Evolutionary conservation across 2,888 invertebrate genomes (phyloP).

Genomic region (Villa cingulata): DNA sequence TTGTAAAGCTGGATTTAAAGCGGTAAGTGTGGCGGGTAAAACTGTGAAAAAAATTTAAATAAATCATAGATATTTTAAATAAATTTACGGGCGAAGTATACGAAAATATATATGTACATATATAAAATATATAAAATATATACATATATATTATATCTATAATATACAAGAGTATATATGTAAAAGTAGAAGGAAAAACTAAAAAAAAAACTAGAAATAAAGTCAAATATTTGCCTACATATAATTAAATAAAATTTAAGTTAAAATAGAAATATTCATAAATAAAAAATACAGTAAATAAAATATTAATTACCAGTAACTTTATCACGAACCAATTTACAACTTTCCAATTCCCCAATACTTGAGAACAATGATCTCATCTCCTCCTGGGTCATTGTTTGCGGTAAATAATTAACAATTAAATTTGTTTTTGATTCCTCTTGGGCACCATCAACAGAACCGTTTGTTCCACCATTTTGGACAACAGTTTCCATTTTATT

Average conservation of each 20-base stretch:
- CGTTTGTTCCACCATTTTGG: slow-evolving; percentile 56
- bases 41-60: slow-evolving; percentile 18
- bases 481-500: slow-evolving; percentile 49
- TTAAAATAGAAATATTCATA: background rate
- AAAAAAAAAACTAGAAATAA: background rate
- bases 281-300: background rate
- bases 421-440: slow-evolving; percentile 93
- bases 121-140: too few species aligned
- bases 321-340: slow-evolving; percentile 94
- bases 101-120: too few species aligned
- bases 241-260: too few species aligned
- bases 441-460: slow-evolving; percentile 48
- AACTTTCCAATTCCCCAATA: slow-evolving; percentile 93
- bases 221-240: too few species aligned
- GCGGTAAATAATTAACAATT: slow-evolving; percentile 90
- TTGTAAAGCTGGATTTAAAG: slow-evolving; percentile 34
- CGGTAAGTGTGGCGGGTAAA: slow-evolving; percentile 34
- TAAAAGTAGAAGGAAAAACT: too few species aligned
- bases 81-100: too few species aligned
- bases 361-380: slow-evolving; percentile 87
- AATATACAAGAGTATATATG: too few species aligned
- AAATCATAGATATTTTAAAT: too few species aligned
- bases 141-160: too few species aligned
- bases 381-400: slow-evolving; percentile 89
- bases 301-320: slow-evolving; percentile 56